Percentiles rank a stretch among this genome's conserved stretches.
phyloP scores from a whole-genome alignment of 2,888 invertebrate genomes.

The Drosophila seclusa region DNA sequence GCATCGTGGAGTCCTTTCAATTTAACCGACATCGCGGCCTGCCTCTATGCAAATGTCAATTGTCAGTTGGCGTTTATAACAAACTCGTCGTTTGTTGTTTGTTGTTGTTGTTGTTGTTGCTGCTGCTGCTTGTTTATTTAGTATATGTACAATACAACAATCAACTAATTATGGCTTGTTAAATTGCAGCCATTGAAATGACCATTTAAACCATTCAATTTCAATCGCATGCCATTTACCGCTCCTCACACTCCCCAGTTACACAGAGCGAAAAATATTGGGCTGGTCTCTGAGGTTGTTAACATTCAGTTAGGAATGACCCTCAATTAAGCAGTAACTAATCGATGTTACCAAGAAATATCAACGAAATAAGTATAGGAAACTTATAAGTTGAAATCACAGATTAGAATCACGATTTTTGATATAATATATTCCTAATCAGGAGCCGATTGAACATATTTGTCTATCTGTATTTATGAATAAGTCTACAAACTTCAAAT shows the following conservation, averaged over 20 bases:
- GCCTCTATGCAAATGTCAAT: constrained; percentile 78
- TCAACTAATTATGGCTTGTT: constrained; percentile 81
- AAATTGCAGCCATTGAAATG: constrained; percentile 81
- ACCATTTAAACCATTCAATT: constrained; percentile 82
- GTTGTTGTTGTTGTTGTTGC: constrained; percentile 39
- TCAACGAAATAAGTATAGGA: background rate
- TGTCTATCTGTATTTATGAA: background rate
- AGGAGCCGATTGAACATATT: background rate
- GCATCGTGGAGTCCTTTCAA: constrained; percentile 65
- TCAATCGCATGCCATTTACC: constrained; percentile 68
- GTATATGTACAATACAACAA: constrained; percentile 66
- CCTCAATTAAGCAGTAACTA: background rate
- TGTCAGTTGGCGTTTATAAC: constrained; percentile 71
- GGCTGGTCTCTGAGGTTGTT: background rate
- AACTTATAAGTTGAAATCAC: background rate
- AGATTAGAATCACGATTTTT: background rate
- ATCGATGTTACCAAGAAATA: background rate
- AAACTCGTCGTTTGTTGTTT: constrained; percentile 54
- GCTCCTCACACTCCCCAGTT: background rate
- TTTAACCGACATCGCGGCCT: constrained; percentile 64
- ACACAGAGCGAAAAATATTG: background rate
- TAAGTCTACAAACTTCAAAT: background rate
- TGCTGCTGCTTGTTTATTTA: constrained; percentile 67
- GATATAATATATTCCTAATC: background rate
- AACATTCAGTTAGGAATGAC: background rate